Percentiles rank a stretch among this genome's conserved stretches.
Conservation (phyloP, 2,797 vertebrate genomes). For the Tiaroga cobitis region DNA sequence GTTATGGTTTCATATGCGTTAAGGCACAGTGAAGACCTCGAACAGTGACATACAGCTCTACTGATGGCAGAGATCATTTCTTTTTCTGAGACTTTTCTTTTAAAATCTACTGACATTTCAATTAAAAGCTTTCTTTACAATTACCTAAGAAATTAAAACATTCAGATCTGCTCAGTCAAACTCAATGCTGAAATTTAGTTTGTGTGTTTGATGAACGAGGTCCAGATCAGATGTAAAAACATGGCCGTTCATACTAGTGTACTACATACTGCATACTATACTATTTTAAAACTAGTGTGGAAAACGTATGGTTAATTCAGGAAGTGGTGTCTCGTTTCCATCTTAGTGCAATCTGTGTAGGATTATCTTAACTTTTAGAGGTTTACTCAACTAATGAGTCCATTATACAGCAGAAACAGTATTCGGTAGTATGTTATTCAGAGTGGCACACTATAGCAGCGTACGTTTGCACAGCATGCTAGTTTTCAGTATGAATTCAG, state of each 20-base stretch:
- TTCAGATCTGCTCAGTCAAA: neutral
- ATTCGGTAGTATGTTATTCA: neutral
- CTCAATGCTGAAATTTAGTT: neutral
- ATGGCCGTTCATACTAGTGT: neutral
- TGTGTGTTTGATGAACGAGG: constrained; percentile 4
- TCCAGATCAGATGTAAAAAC: neutral
- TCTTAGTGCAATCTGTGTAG: neutral
- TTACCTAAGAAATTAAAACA: neutral
- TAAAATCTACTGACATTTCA: neutral
- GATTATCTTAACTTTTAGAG: neutral
- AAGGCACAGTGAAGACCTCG: constrained; percentile 83
- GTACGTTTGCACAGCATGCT: neutral
- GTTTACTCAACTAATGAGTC: neutral
- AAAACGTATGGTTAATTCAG: neutral
- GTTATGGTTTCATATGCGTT: constrained; percentile 69
- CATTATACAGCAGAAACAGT: neutral
- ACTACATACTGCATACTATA: neutral
- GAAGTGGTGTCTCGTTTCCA: neutral
- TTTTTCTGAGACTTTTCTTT: neutral
- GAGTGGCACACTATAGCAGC: neutral
- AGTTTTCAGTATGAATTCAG: neutral
- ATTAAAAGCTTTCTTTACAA: neutral
- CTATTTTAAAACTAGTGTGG: neutral
- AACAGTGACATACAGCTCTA: constrained; percentile 64
- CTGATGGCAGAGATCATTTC: constrained; percentile 34